These are phyloP conservation scores for Alcis repandata DNA, from an alignment of 2,888 invertebrate genomes.

Conservation along the genomic window DNA sequence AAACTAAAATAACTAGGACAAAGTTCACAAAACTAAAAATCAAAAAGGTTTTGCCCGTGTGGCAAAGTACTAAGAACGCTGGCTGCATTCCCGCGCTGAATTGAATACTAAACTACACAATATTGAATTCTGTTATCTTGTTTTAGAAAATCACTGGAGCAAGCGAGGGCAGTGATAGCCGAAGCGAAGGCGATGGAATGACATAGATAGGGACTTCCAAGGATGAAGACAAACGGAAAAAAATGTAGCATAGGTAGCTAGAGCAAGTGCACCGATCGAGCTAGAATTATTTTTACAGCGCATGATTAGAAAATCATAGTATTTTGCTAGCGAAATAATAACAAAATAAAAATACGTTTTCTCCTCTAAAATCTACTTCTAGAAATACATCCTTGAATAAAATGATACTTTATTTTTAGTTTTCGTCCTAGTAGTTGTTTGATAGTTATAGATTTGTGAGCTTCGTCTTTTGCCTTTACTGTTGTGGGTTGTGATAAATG, in stretches of 20 bases:
- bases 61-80: too few relatives aligned
- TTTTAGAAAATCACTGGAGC: slow-evolving; percentile 78
- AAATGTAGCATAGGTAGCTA: slow-evolving; percentile 1
- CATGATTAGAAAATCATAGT: neutral
- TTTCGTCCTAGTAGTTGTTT: neutral
- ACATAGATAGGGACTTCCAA: slow-evolving; percentile 31
- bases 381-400: too few relatives aligned
- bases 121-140: slow-evolving; percentile 8
- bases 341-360: neutral
- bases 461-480: slow-evolving; percentile 6
- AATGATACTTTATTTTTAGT: too few relatives aligned
- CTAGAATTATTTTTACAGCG: slow-evolving; percentile 13
- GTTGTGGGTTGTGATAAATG: slow-evolving; percentile 18
- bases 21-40: too few relatives aligned
- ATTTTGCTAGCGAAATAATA: neutral
- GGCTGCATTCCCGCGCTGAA: too few relatives aligned
- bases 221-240: neutral
- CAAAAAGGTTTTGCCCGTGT: too few relatives aligned
- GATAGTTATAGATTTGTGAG: neutral
- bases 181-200: slow-evolving; percentile 70
- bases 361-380: neutral
- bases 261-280: neutral
- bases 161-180: slow-evolving; percentile 71
- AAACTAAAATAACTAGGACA: too few relatives aligned
- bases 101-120: neutral